Evolutionary conservation across 2,113 vertebrate species (phyloP), one percentile per base, ranked within the genome.

Genomic region (Callorhinus ursinus): DNA sequence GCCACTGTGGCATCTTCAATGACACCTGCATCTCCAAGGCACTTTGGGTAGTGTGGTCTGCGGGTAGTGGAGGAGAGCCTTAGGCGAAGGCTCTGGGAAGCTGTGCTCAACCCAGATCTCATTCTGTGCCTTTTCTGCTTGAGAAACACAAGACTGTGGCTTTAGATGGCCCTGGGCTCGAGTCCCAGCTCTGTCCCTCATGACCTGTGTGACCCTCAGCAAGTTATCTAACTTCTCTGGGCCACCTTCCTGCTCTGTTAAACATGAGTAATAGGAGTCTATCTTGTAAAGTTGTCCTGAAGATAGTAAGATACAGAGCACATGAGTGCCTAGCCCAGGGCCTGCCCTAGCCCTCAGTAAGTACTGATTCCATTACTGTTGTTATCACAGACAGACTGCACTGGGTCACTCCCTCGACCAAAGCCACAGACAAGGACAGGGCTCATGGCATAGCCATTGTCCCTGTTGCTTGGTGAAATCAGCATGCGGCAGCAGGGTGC

Each of bases 111-210:
- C 24, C 10, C 11, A 8, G 21, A 36, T 21, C 39, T 14, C 18
- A 14, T 11, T 49, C 26, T 79, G n/a, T 5, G 18, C 42, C 72
- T 82, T 72, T 39, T 76, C 46, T 79, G 28, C 80, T 89, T 72
- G 61, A 46, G 92, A n/a, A 69, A 93, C 36, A 65, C 6, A 4
- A 57, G n/a, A 4, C 63, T 88, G 55, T 83, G 76, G 21, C 80
- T 87, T 67, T 87, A 80, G 61, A 51, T 6, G 21, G 69, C 26
- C 49, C 61, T 83, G n/a, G 4, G 49, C 96, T 92, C 84, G 90
- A 86, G 33, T 22, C 33, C 28, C n/a, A 59, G 24, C 13, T 22
- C 22, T 26, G 28, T 22, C n/a, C 55, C n/a, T 92, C 31, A 42
- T 8, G 3, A n/a, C 42, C 33, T 36, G 10, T 89, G 71, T 46